Conservation (phyloP, 2,797 vertebrate genomes). For the Centropyge bicolor region DNA sequence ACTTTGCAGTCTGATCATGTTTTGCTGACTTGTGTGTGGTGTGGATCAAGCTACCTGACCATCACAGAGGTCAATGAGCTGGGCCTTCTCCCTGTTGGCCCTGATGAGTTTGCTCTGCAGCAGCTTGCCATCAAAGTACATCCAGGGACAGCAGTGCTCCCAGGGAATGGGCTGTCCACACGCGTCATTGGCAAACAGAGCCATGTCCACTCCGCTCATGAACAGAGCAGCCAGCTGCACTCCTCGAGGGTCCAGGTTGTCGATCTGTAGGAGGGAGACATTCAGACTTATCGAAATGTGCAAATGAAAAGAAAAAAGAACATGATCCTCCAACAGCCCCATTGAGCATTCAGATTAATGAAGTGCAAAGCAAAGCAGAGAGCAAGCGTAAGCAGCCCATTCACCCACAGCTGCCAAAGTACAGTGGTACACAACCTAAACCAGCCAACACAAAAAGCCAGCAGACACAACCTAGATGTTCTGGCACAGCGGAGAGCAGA, state of each 20-base stretch:
- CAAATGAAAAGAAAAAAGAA: neutral
- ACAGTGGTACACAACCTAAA: constrained; percentile 34
- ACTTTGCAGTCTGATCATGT: neutral
- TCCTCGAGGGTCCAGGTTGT: constrained; percentile 94
- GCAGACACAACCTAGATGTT: constrained; percentile 48
- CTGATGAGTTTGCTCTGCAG: constrained; percentile 95
- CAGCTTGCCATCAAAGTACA: constrained; percentile 98
- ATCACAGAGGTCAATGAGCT: constrained; percentile 98
- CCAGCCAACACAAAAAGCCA: constrained; percentile 63
- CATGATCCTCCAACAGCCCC: neutral
- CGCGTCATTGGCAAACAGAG: constrained; percentile 93
- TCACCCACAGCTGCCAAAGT: constrained; percentile 42
- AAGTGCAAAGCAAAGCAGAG: constrained; percentile 60
- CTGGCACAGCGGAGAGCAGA: constrained; percentile 47
- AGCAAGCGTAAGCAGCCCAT: constrained; percentile 58
- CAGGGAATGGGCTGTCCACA: constrained; percentile 96
- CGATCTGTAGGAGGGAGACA: constrained; percentile 86
- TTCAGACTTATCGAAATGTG: neutral
- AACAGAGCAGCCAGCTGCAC: constrained; percentile 95
- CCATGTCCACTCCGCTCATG: constrained; percentile 98
- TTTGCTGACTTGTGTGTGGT: neutral
- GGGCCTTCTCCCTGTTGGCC: constrained; percentile 93
- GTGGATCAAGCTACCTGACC: constrained; percentile 90
- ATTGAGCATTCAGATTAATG: constrained; percentile 37
- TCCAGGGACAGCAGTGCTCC: constrained; percentile 98